These are phyloP conservation scores for Pterostichus niger DNA, from an alignment of 2,888 invertebrate species.

Conservation along the genomic window DNA sequence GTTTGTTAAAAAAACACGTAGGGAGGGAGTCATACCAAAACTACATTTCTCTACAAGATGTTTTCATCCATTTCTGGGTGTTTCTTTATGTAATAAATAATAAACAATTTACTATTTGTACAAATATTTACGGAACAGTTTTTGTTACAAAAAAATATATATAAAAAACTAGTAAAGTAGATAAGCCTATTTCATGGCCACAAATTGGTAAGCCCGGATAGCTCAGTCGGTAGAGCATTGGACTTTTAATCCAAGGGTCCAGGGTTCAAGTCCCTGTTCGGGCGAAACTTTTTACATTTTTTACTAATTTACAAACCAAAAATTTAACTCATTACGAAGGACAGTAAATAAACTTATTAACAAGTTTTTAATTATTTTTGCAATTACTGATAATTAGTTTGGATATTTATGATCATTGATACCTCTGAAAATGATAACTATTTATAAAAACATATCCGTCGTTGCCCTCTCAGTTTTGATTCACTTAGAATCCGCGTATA, in stretches of 20 bases:
- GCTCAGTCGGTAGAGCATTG: conserved; percentile 88
- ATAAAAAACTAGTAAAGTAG: not conserved
- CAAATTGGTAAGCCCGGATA: conserved; percentile 80
- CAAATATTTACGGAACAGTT: too few species aligned
- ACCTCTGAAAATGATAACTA: not conserved
- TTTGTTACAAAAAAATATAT: not conserved
- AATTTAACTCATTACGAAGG: too few species aligned
- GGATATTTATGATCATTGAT: not conserved
- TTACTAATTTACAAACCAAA: too few species aligned
- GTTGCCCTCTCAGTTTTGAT: conserved; percentile 67
- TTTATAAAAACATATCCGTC: conserved; percentile 21
- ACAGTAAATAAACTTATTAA: too few species aligned
- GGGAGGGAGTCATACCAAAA: too few species aligned
- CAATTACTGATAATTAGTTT: not conserved
- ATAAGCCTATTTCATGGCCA: not conserved
- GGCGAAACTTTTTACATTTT: conserved; percentile 75
- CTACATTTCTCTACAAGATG: too few species aligned
- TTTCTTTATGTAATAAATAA: too few species aligned
- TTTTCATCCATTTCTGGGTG: too few species aligned
- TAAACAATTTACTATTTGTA: too few species aligned
- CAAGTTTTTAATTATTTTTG: not conserved
- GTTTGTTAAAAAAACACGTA: too few species aligned
- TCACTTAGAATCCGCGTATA: conserved; percentile 72
- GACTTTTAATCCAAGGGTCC: conserved; percentile 89
- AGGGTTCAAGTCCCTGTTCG: conserved; percentile 89